Evolutionary conservation across 2,888 invertebrate genomes (phyloP), one percentile per base, ranked within the genome.

Genomic region (Eledone cirrhosa): DNA sequence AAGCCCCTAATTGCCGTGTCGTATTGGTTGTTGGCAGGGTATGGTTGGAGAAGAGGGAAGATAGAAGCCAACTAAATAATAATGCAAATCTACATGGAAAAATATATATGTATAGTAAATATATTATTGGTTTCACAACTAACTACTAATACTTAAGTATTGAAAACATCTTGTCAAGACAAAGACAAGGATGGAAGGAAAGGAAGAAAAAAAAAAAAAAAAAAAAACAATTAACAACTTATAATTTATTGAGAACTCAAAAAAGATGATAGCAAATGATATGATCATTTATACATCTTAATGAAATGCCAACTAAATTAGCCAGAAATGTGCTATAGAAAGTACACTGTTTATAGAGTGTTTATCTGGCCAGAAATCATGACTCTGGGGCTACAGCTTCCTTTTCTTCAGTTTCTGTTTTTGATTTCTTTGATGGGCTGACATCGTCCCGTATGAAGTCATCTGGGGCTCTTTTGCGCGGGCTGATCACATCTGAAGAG

Each of bases 211-310:
- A 63, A 19, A 63, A 63, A 63, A n/a, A 65, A 65, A 65, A 22
- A 22, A 19, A 31, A 72, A 72, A 31, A 72, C 2, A 72, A 72
- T 31, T 41, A 72, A 72, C 72, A 72, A 72, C 8, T 72, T 72
- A 41, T 72, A 72, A 72, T 72, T 72, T 72, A 72, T 72, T 72
- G 22, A 72, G 41, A 41, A 72, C 31, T 41, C 11, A 67, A 67
- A 69, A 69, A 33, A 67, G 72, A 72, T 72, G 72, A 72, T 33
- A 72, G 72, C 72, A 72, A 72, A 72, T 33, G 72, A 72, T 33
- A 31, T 41, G 41, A 41, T 33, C 31, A 33, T 72, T 72, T 72
- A 72, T 72, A 72, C 72, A 72, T 72, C 33, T 72, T 22, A 72
- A 72, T 33, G 33, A 72, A 33, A 72, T 72, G 72, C 41, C 72